Base-by-base conservation (phyloP, 2,888 invertebrate species). In the Eledona agricola region DNA sequence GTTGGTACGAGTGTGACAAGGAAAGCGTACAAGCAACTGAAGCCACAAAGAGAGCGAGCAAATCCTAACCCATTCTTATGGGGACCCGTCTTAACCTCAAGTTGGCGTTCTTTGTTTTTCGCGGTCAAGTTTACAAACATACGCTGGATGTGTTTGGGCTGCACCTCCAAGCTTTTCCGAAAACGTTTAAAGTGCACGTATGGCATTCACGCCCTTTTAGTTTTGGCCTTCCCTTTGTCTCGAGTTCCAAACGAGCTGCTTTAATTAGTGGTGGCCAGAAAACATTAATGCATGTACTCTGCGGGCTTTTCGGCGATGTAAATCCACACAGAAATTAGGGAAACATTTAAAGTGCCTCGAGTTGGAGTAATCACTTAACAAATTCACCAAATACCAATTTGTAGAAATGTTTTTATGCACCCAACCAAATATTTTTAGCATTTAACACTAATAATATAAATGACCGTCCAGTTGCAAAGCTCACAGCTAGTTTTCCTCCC, bases 71-170 rank as follows among this genome's bases (percentile, higher is more conserved):
- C 23, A 16, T 31, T 31, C 23, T 22, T 32, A 11, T 25, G 26
- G 40, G 12, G 42, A 15, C 13, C 28, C 22, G 32, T 32, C n/a
- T 10, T 25, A 9, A 38, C 10, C 10, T 22, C 23, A 37, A 11
- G 19, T n/a, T n/a, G n/a, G n/a, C n/a, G n/a, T 47, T 19, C 37
- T 28, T 35, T 47, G 29, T 50, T 50, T 46, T 50, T 50, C 37
- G 49, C 40, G 49, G 40, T 38, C 38, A 38, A 49, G 49, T 50
- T 50, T 50, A 32, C 16, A 49, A 49, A 49, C 29, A 34, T 46
- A 35, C 10, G 12, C 4, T n/a, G 42, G 28, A 28, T 7, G 6
- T 6, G 10, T 7, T n/a, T 2, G n/a, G n/a, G n/a, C n/a, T n/a
- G n/a, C n/a, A n/a, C n/a, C n/a, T n/a, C n/a, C n/a, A n/a, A n/a